Base-by-base conservation (phyloP, 2,888 invertebrate genomes). In the Aporophyla lueneburgensis region DNA sequence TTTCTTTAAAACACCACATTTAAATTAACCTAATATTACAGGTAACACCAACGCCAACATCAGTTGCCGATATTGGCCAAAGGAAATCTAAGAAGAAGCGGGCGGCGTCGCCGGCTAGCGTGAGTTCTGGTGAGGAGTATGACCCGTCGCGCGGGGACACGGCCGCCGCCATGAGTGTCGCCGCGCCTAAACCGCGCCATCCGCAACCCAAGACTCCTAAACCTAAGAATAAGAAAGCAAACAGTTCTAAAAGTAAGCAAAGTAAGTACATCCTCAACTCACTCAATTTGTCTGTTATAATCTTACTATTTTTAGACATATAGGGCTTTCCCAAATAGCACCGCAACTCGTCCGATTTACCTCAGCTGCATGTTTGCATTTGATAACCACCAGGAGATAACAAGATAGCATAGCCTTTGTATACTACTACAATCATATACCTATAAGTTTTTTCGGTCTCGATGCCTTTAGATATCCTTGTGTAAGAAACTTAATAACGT, bases 111-210 rank as follows among this genome's bases (percentile, higher is more conserved):
- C 96, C 96, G 0, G 93, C 92, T 2, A 95, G 96, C 79, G 95
- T 93, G 49, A 96, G 96, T 81, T 96, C 96, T 5, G 96, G 96
- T 68, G 96, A 96, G 86, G 96, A 96, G 87, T 96, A 96, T 73
- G 95, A 96, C 82, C 96, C 96, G 6, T 88, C 93, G 14, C 92
- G 93, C 7, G 96, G 95, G 0, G 96, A 96, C 76, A 95, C 94
- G 7, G 92, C 94, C 6, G 94, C 95, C 3, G 93, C 93, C 12
- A 95, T 95, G 92, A 95, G 94, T 83, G 95, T 96, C 53, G 96
- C 94, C 2, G 95, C 96, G 5, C 94, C 96, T 5, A 96, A 96
- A 80, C 91, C 95, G 16, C 92, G 94, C n/a, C 93, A 95, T 54
- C 86, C 93, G 74, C 93, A 91, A 68, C 85, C 91, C n/a, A 92